These are phyloP conservation scores for Campylomormyrus numenius DNA, from an alignment of 2,113 vertebrate species.

Conservation along the genomic window DNA sequence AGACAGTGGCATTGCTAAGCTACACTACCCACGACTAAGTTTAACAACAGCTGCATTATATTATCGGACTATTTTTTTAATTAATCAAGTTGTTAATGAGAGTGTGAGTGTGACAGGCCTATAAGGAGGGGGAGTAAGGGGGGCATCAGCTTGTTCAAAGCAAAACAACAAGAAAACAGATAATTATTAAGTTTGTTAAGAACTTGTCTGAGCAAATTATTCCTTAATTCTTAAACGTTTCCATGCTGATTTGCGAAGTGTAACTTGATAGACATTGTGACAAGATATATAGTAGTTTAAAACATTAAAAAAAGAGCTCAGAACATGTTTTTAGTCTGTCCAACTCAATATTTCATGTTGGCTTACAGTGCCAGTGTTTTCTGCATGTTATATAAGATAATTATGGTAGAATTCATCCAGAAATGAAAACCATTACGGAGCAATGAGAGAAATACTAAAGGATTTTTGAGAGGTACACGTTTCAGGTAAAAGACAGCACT, in stretches of 20 bases:
- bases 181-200: background rate
- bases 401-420: background rate
- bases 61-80: background rate
- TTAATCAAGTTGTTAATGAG: background rate
- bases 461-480: background rate
- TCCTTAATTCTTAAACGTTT: background rate
- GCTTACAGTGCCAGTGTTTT: background rate
- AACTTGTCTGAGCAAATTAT: background rate
- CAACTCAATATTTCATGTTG: background rate
- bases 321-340: background rate
- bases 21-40: background rate
- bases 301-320: background rate
- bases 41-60: background rate
- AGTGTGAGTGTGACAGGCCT: background rate
- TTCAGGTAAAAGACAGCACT: background rate
- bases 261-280: background rate
- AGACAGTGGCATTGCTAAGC: background rate
- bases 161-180: background rate
- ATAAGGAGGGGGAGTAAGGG: background rate
- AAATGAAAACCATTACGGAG: background rate
- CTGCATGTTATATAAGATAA: background rate
- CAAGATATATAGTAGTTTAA: background rate
- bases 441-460: background rate
- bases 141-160: background rate
- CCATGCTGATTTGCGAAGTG: background rate